Evolutionary conservation across 2,888 invertebrate genomes (phyloP).

Genomic region (Ethmia dodecea): DNA sequence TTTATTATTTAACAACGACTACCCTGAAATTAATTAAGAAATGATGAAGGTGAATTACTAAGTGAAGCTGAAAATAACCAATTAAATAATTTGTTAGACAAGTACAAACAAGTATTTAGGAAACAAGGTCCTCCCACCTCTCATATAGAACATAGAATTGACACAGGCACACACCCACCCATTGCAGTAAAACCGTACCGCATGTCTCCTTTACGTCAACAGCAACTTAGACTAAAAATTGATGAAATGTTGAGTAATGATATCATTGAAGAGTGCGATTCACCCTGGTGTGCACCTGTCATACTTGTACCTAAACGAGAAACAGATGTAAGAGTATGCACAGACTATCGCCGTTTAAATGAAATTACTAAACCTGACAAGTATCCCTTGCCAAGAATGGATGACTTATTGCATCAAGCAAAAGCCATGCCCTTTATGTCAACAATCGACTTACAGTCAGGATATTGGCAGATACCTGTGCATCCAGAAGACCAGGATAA

Average conservation of each 20-base stretch:
- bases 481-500: conserved; percentile 16
- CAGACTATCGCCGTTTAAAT: conserved; percentile 31
- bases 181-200: not conserved
- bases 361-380: conserved; percentile 26
- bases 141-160: not conserved
- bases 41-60: not conserved
- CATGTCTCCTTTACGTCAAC: conserved; percentile 9
- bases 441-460: conserved; percentile 20
- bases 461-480: conserved; percentile 23
- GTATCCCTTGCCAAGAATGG: conserved; percentile 24
- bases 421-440: conserved; percentile 23
- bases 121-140: conserved; percentile 14
- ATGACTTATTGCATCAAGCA: conserved; percentile 23
- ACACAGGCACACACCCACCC: not conserved
- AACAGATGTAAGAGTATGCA: conserved; percentile 22
- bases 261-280: conserved; percentile 32
- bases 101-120: conserved; percentile 10
- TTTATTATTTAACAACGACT: conserved; percentile 17
- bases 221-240: conserved; percentile 10
- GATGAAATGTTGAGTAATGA: conserved; percentile 16
- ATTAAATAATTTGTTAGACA: not conserved
- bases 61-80: not conserved
- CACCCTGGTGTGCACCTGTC: conserved; percentile 26
- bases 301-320: conserved; percentile 26
- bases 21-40: too few relatives aligned